Percentiles rank a stretch among this genome's conserved stretches.
Conservation (phyloP, 2,888 invertebrate species). For the Criorhina ranunculi region DNA sequence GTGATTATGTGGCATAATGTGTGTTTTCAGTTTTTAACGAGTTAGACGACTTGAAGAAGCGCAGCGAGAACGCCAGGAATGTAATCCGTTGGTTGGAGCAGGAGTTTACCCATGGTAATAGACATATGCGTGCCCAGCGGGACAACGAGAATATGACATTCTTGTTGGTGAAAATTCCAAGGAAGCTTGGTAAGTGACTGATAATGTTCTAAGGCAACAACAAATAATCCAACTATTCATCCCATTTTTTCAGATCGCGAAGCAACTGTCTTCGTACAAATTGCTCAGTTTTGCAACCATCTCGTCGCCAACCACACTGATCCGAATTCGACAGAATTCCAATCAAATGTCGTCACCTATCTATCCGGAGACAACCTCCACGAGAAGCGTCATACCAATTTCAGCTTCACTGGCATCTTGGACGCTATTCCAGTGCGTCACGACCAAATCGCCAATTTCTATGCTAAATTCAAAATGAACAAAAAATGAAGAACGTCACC, state of each 20-base stretch:
- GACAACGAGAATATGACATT: conserved; percentile 91
- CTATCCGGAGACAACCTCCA: conserved; percentile 87
- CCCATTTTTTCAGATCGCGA: conserved; percentile 82
- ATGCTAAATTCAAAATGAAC: conserved; percentile 92
- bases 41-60: conserved; percentile 94
- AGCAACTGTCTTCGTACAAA: conserved; percentile 83
- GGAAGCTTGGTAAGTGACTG: conserved; percentile 88
- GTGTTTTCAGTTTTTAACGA: conserved; percentile 91
- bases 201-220: no score
- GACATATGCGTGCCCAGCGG: conserved; percentile 94
- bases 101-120: conserved; percentile 93
- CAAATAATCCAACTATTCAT: not conserved
- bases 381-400: conserved; percentile 85
- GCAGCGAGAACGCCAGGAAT: conserved; percentile 93
- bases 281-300: conserved; percentile 84
- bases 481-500: conserved; percentile 82
- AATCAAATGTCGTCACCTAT: conserved; percentile 89
- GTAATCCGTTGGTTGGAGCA: conserved; percentile 97
- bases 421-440: conserved; percentile 92
- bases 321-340: conserved; percentile 83
- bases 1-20: conserved; percentile 7
- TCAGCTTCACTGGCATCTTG: conserved; percentile 91
- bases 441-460: conserved; percentile 93
- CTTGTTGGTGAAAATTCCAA: conserved; percentile 90
- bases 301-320: conserved; percentile 85